Percentiles rank a stretch among this genome's conserved stretches.
phyloP scores from a whole-genome alignment of 2,797 vertebrate genomes.

The Mus caroli region DNA sequence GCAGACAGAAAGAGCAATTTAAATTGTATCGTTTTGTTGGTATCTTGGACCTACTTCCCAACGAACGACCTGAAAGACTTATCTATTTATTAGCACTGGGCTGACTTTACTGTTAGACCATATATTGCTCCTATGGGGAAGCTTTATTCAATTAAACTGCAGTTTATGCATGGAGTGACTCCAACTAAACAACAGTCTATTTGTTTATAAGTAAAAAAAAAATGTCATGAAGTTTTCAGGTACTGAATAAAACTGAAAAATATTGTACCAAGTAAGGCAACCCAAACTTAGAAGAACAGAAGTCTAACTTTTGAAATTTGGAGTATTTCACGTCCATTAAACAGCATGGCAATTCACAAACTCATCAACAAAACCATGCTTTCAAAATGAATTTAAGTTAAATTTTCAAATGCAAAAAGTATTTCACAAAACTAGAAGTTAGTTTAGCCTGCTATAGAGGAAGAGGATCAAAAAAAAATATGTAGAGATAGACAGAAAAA shows the following conservation, averaged over 20 bases:
- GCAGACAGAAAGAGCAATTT: not conserved
- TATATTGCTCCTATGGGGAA: not conserved
- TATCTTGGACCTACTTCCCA: not conserved
- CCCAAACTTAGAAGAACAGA: not conserved
- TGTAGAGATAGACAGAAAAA: not conserved
- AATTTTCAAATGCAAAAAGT: conserved; percentile 33
- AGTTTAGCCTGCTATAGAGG: not conserved
- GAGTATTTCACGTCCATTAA: conserved; percentile 73
- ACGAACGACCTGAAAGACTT: not conserved
- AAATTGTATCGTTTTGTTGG: not conserved
- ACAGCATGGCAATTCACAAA: conserved; percentile 58
- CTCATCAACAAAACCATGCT: conserved; percentile 73
- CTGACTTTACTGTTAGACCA: not conserved
- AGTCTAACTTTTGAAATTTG: conserved; percentile 80
- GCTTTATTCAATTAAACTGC: not conserved
- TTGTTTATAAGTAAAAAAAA: not conserved
- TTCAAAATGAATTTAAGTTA: conserved; percentile 4
- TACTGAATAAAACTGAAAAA: not conserved
- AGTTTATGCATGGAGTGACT: not conserved
- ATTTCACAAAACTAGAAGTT: not conserved
- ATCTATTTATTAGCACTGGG: not conserved
- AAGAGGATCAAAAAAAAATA: not conserved
- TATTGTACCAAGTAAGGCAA: not conserved
- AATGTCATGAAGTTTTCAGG: not conserved
- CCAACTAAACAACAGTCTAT: not conserved